phyloP scores from a whole-genome alignment of 2,888 invertebrate genomes.

The Clunio marinus region DNA sequence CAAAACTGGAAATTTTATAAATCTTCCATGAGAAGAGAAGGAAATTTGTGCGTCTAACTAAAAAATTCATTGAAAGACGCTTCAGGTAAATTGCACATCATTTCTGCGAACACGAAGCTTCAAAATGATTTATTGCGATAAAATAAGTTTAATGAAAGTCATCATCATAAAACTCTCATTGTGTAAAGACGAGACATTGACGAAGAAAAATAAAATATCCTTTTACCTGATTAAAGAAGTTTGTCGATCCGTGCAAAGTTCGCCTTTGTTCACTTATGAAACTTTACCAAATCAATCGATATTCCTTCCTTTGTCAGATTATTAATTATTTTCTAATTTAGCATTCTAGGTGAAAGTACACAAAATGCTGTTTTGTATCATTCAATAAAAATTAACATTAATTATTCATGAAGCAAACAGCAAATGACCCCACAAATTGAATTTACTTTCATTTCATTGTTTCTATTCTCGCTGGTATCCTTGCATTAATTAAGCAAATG shows the following conservation, averaged over 20 bases:
- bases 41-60: neutral
- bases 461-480: neutral
- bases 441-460: neutral
- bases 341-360: neutral
- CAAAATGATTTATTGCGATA: constrained; percentile 36
- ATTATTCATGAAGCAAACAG: constrained; percentile 1
- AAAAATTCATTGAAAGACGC: neutral
- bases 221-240: constrained; percentile 14
- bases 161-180: constrained; percentile 25
- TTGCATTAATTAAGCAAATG: constrained; percentile 18
- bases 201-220: neutral
- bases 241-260: too few relatives aligned
- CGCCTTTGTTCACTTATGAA: neutral
- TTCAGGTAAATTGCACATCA: constrained; percentile 27
- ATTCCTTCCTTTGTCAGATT: neutral
- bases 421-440: constrained; percentile 12
- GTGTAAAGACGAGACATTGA: neutral
- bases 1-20: constrained; percentile 28
- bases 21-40: neutral
- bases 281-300: neutral
- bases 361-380: neutral
- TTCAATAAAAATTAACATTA: neutral
- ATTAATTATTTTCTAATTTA: constrained; percentile 16
- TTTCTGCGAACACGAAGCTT: neutral
- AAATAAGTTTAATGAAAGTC: constrained; percentile 35